A percentile compares a stretch with the other conserved stretches of the same genome.
These are phyloP conservation scores for Zosterops borbonicus DNA, from an alignment of 2,113 vertebrate genomes.

Conservation along the genomic window DNA sequence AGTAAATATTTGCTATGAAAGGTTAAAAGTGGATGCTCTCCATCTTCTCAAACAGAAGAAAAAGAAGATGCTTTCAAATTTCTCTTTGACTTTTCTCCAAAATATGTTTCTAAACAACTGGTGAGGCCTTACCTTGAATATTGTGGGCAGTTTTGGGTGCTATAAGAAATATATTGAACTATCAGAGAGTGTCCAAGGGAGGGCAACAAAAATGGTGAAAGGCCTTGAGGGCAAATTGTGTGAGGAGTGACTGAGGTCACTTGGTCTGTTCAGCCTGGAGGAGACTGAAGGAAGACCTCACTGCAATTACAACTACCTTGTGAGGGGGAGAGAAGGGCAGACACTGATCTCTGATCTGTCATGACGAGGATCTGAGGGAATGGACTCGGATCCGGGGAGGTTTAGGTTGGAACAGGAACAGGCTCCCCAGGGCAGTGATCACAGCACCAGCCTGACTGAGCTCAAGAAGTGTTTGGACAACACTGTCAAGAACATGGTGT, in stretches of 20 bases:
- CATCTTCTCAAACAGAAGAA: background rate
- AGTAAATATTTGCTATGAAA: background rate
- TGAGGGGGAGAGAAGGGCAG: background rate
- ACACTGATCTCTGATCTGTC: background rate
- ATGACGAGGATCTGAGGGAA: rapidly evolving
- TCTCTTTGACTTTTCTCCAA: background rate
- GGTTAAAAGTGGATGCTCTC: background rate
- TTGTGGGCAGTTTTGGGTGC: background rate
- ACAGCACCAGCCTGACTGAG: background rate
- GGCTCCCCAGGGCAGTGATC: background rate
- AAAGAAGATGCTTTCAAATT: background rate
- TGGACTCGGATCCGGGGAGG: rapidly evolving
- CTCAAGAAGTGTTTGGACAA: background rate
- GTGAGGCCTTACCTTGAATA: background rate
- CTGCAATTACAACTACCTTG: rapidly evolving
- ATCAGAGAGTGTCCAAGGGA: background rate
- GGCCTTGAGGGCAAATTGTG: rapidly evolving
- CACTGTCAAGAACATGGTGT: background rate
- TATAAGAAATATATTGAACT: background rate
- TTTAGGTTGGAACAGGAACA: background rate
- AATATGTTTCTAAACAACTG: background rate
- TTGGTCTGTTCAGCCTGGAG: background rate
- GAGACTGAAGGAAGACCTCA: background rate
- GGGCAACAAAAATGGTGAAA: background rate
- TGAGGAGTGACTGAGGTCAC: rapidly evolving